Conservation (phyloP, 1,140 invertebrate species). For the Monomorium pharaonis region DNA sequence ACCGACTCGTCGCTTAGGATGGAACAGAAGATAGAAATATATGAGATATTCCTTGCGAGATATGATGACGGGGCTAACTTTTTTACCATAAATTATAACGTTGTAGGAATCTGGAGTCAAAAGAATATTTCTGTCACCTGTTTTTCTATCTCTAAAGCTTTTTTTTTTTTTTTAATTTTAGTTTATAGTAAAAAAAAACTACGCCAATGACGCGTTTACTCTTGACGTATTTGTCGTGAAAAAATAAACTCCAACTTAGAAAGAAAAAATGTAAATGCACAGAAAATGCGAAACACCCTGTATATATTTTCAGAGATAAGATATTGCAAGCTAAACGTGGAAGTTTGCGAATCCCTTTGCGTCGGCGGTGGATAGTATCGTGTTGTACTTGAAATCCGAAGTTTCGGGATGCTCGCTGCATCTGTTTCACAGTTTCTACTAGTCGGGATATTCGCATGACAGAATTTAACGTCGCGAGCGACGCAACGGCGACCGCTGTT, state of each 20-base stretch:
- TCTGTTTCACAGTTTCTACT: conserved; percentile 49
- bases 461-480: conserved; percentile 46
- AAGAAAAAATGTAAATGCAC: not conserved
- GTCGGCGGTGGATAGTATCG: conserved; percentile 40
- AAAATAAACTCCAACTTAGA: not conserved
- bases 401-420: conserved; percentile 53
- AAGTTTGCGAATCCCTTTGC: conserved; percentile 60
- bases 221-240: not conserved
- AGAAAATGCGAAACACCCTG: not conserved
- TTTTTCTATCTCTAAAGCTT: not conserved
- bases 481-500: conserved; percentile 30
- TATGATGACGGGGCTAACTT: not conserved
- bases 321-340: conserved; percentile 23
- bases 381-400: conserved; percentile 57
- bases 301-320: conserved; percentile 45
- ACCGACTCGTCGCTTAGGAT: not conserved
- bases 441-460: conserved; percentile 55
- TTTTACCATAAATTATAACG: not conserved
- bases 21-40: not conserved
- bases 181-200: not conserved
- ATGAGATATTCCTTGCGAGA: not conserved
- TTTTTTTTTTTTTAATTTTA: not conserved
- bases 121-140: not conserved
- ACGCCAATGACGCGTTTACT: too few species aligned
- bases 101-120: not conserved